Evolutionary conservation across 2,113 vertebrate genomes (phyloP).

Genomic region (Alces alces): DNA sequence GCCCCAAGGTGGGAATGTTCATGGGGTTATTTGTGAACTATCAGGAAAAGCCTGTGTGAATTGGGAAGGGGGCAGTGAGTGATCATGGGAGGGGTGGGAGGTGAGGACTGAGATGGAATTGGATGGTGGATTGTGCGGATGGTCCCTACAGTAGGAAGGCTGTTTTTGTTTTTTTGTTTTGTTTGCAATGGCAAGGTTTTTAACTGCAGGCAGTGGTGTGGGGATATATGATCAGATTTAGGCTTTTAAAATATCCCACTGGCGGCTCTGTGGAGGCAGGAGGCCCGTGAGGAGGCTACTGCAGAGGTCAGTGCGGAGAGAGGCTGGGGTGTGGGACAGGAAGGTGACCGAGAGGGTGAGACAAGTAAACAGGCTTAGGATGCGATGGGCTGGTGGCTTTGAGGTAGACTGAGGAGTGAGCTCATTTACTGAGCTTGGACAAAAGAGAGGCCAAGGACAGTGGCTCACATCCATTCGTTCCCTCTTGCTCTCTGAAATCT

Average conservation of each 20-base stretch:
- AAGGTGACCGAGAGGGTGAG: not conserved
- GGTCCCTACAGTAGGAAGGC: rapidly evolving
- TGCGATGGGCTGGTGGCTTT: not conserved
- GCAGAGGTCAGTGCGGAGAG: not conserved
- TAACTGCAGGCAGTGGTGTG: not conserved
- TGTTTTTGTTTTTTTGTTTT: not conserved
- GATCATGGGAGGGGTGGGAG: not conserved
- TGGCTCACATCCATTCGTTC: not conserved
- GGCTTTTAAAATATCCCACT: not conserved
- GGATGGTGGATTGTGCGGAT: rapidly evolving
- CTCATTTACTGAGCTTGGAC: not conserved
- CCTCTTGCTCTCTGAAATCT: not conserved
- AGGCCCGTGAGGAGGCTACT: not conserved
- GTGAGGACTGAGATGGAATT: not conserved
- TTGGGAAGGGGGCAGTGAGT: not conserved
- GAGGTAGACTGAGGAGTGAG: not conserved
- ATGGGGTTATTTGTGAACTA: not conserved
- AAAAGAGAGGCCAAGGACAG: not conserved
- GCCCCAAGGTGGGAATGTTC: not conserved
- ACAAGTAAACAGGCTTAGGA: not conserved
- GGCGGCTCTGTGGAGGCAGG: not conserved
- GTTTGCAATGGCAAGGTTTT: not conserved
- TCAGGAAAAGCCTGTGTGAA: not conserved
- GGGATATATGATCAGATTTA: not conserved
- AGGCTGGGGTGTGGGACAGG: not conserved